Evolutionary conservation across 2,888 invertebrate species (phyloP), one percentile per base, ranked within the genome.

Genomic region (Pheosia gnoma): DNA sequence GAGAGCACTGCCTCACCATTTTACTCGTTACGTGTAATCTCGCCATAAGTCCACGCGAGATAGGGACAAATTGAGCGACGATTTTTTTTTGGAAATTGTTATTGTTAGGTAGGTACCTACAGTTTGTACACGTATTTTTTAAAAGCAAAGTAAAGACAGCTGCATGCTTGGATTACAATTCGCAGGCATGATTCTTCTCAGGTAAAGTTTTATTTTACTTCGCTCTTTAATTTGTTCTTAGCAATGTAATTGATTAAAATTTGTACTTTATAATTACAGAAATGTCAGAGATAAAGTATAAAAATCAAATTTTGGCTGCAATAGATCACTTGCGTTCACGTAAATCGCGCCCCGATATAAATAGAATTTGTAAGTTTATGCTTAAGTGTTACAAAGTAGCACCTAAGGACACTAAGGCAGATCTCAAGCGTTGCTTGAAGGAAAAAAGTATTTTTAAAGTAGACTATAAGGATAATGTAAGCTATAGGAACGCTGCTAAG

Each of bases 401-500:
- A 80, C 95, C 95, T 57, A 94, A 94, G 70, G 96, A 96, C 72
- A 96, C 96, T 25, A 95, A 95, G 81, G 93, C 95, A 65, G 96
- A 96, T 87, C 93, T 97, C 49, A 96, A 96, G 83, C 95, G 95
- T 84, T 95, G 97, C 78, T 95, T 97, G 11, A 96, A 96, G 75
- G 95, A 95, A 65, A 96, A 96, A 83, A 95, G 95, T 76, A 96
- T 97, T 61, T 95, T 96, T 71, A 96, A 96, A 94, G 97, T 97
- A 43, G 96, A 97, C 82, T 97, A 97, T 87, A 98, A 97, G 90
- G 97, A 97, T 79, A 96, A 95, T 89, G 96, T 96, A 73, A 97
- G 97, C 91, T 97, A 97, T 85, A 94, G 97, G 78, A 97, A 97
- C 92, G 96, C 97, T 57, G 96, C 96, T 59, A 97, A 95, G 94